phyloP scores from a whole-genome alignment of 1,140 invertebrate species.

The Trissolcus basalis region DNA sequence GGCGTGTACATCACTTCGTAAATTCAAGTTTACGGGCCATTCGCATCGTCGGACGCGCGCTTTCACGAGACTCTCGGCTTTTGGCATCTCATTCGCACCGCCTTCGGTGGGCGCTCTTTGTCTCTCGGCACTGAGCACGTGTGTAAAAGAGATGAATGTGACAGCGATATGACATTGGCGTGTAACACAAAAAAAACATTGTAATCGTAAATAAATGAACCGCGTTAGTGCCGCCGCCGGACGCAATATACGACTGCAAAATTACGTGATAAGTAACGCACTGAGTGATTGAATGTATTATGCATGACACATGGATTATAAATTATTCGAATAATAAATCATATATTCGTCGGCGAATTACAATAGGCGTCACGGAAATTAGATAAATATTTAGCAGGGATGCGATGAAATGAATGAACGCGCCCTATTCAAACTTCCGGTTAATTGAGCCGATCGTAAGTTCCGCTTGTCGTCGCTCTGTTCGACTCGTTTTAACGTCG shows the following conservation, averaged over 20 bases:
- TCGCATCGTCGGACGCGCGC: constrained; percentile 45
- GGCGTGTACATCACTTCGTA: constrained; percentile 74
- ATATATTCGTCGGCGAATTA: constrained; percentile 30
- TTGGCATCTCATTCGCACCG: constrained; percentile 16
- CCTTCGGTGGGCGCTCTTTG: constrained; percentile 23
- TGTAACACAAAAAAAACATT: constrained; percentile 45
- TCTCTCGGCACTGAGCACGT: constrained; percentile 21
- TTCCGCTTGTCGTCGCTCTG: constrained; percentile 22
- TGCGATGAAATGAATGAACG: constrained; percentile 28
- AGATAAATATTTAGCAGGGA: constrained; percentile 44
- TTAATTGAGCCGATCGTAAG: constrained; percentile 31
- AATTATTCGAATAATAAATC: constrained; percentile 53
- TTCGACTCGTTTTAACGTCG: constrained; percentile 18
- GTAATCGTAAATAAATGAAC: constrained; percentile 57
- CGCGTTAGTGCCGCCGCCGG: constrained; percentile 15
- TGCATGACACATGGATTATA: constrained; percentile 46
- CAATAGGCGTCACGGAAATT: constrained; percentile 44
- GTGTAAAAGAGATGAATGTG: constrained; percentile 56
- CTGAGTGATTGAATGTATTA: constrained; percentile 51
- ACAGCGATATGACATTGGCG: constrained; percentile 48
- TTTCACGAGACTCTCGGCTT: constrained; percentile 3
- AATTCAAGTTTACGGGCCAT: constrained; percentile 73
- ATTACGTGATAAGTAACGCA: constrained; percentile 51
- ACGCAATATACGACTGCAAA: constrained; percentile 39
- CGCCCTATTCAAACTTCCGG: constrained; percentile 31